These are phyloP conservation scores for Xanthostigma xanthostigma DNA, from an alignment of 2,888 invertebrate genomes.

Conservation along the genomic window DNA sequence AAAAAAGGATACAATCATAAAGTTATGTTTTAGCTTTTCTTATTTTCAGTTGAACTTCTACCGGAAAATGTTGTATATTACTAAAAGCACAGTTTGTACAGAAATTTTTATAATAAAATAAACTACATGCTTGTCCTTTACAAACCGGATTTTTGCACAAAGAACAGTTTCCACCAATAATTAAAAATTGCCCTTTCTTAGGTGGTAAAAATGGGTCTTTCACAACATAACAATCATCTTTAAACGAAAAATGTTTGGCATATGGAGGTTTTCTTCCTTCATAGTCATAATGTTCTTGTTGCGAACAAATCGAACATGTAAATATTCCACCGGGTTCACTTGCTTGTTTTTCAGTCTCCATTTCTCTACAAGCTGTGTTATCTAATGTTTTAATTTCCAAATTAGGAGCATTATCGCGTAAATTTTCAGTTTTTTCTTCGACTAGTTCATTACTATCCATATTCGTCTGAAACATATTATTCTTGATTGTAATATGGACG, in stretches of 20 bases:
- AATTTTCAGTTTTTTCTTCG: conserved; percentile 15
- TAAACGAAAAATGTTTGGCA: conserved; percentile 46
- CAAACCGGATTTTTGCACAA: conserved; percentile 56
- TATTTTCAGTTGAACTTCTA: conserved; percentile 49
- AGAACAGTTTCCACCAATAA: conserved; percentile 62
- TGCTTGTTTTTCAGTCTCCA: no score
- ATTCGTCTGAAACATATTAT: conserved; percentile 5
- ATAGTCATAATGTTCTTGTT: conserved; percentile 58
- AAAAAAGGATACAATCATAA: conserved; percentile 8
- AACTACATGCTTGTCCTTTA: conserved; percentile 56
- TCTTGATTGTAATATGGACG: neutral
- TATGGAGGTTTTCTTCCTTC: conserved; percentile 63
- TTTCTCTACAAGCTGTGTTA: no score
- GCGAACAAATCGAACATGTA: conserved; percentile 46
- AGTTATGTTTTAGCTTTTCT: conserved; percentile 21
- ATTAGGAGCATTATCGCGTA: neutral
- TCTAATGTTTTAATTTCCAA: no score
- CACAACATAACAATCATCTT: conserved; percentile 64
- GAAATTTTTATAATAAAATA: conserved; percentile 60
- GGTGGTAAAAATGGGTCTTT: conserved; percentile 72
- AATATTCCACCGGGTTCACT: conserved; percentile 29
- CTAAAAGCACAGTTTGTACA: conserved; percentile 55
- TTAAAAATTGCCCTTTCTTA: conserved; percentile 56
- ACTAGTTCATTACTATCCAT: conserved; percentile 4
- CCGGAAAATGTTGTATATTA: conserved; percentile 46